These are phyloP conservation scores for Ichneumoninae sp. DNA, from an alignment of 2,888 invertebrate genomes.

Conservation along the genomic window DNA sequence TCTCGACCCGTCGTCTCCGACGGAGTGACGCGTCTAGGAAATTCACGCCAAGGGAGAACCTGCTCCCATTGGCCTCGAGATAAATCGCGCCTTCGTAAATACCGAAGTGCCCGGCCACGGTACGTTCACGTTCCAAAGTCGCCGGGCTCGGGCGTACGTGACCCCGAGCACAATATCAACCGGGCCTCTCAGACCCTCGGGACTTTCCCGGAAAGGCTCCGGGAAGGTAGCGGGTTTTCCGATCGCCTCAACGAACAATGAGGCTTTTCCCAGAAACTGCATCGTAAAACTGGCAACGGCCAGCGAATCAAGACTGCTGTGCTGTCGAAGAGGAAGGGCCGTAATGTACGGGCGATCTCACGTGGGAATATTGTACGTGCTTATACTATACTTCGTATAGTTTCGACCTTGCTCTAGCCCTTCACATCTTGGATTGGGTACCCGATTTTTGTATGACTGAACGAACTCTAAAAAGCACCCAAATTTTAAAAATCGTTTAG, in stretches of 20 bases:
- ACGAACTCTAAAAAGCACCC: too few species aligned
- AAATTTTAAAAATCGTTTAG: too few species aligned
- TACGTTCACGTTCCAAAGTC: neutral
- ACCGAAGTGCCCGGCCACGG: neutral
- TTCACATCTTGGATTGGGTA: too few species aligned
- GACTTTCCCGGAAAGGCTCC: constrained; percentile 23
- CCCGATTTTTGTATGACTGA: too few species aligned
- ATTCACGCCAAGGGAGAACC: neutral
- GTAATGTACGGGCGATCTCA: neutral
- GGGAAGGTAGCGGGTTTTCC: neutral
- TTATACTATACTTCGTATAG: neutral
- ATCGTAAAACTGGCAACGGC: constrained; percentile 4
- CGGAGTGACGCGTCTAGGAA: neutral
- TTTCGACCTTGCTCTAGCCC: too few species aligned
- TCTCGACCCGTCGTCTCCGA: neutral
- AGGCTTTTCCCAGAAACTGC: neutral
- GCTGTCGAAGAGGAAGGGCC: neutral
- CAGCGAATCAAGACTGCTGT: neutral
- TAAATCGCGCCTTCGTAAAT: constrained; percentile 11
- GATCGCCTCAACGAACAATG: constrained; percentile 15
- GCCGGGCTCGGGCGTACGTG: neutral
- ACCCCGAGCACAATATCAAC: neutral
- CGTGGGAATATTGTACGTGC: neutral
- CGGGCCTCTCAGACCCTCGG: constrained; percentile 13
- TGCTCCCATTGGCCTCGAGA: neutral